A percentile compares a stretch with the other conserved stretches of the same genome.
phyloP scores from a whole-genome alignment of 2,888 invertebrate species.

The Acanthosepion esculentum region DNA sequence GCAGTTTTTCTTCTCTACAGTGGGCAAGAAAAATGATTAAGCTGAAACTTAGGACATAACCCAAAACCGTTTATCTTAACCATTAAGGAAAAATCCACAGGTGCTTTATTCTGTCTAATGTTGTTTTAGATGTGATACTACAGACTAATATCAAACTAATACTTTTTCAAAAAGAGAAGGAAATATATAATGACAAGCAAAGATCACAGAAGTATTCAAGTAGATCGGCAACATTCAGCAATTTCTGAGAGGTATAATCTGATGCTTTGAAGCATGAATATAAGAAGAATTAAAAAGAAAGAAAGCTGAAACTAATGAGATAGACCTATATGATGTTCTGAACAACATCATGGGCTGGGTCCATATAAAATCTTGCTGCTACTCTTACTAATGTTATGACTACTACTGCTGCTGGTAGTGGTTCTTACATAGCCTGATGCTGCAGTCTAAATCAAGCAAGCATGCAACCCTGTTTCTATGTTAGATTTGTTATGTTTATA shows the following conservation, averaged over 20 bases:
- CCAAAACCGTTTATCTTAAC: not conserved
- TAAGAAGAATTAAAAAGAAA: not conserved
- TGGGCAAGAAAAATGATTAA: not conserved
- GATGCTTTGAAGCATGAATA: not conserved
- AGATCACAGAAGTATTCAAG: not conserved
- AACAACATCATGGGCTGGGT: not conserved
- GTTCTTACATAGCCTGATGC: not conserved
- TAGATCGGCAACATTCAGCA: not conserved
- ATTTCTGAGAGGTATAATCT: not conserved
- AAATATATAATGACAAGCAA: not conserved
- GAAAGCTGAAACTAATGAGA: not conserved
- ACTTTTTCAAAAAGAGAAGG: not conserved
- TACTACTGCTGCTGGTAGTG: not conserved
- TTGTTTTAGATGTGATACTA: not conserved
- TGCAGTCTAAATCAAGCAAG: slow-evolving; percentile 42
- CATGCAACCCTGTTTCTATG: slow-evolving; percentile 42
- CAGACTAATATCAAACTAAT: not conserved
- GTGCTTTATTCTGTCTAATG: not conserved
- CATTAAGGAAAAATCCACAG: not conserved
- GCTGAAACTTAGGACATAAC: not conserved
- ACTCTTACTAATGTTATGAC: not conserved
- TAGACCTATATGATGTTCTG: not conserved
- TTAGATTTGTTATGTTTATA: slow-evolving; percentile 35
- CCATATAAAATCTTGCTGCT: not conserved
- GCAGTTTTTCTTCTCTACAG: too few relatives aligned